Conservation (phyloP, 2,113 vertebrate species). For the Tenebrosternarchus preto region DNA sequence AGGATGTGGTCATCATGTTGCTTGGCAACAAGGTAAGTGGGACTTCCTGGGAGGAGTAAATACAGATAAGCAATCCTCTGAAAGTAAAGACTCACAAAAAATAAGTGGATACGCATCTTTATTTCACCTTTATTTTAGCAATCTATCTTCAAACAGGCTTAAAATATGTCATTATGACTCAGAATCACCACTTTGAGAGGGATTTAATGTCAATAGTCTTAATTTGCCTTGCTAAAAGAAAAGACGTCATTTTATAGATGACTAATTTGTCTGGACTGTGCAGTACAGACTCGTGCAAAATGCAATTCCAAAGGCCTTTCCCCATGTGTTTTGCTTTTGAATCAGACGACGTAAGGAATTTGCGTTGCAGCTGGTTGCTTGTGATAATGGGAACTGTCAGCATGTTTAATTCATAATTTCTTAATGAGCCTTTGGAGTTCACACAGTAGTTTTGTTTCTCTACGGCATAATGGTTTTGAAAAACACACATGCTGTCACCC, state of each 20-base stretch:
- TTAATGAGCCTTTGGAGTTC: neutral
- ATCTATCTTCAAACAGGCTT: no score
- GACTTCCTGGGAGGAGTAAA: constrained; percentile 67
- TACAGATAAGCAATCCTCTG: constrained; percentile 52
- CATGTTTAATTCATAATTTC: neutral
- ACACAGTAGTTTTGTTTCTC: neutral
- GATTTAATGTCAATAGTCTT: neutral
- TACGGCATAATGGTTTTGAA: neutral
- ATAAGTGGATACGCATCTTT: neutral
- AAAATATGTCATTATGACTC: neutral
- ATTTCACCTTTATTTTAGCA: no score
- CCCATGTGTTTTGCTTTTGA: neutral
- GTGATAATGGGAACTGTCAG: constrained; percentile 16
- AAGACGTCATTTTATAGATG: neutral
- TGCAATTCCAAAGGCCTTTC: neutral
- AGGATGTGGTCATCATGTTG: constrained; percentile 98
- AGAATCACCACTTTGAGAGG: neutral
- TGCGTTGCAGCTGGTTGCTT: constrained; percentile 11
- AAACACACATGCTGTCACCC: neutral
- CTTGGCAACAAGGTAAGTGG: constrained; percentile 92
- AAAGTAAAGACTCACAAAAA: neutral
- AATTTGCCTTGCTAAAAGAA: neutral
- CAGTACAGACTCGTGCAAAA: neutral
- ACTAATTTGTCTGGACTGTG: neutral
- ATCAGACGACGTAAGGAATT: neutral